Evolutionary conservation across 1,140 invertebrate species (phyloP), one percentile per base, ranked within the genome.

Genomic region (Nymphalis io): DNA sequence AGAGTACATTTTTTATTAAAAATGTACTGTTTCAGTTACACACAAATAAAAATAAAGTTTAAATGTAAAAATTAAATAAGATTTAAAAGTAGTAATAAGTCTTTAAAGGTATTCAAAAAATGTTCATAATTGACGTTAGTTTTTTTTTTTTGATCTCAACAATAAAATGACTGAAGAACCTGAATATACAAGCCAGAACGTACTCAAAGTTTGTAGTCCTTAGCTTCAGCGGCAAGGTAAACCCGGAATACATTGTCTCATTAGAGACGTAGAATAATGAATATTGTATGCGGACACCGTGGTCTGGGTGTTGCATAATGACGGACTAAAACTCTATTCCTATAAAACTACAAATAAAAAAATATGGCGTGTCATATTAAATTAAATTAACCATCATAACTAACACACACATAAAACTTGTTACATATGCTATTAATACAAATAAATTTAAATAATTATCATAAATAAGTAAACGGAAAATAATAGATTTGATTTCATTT

Each of bases 201-300:
- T 53, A 67, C 46, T 72, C 48, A 62, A 72, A 67, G 59, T 72
- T 67, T 64, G 62, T 64, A 60, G 64, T 72, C 70, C 61, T 70
- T 70, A 66, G 58, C 62, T 60, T 58, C 46, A 59, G 57, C 51
- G 48, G 75, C 68, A 79, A 77, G 55, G 79, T 77, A 84, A 82
- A 80, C 80, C 72, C 77, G 77, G 27, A 82, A 85, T 85, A 85
- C 83, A 83, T 85, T 83, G 73, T 80, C 78, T 82, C 81, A 85
- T 85, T 85, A 83, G 77, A 78, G 73, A 66, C 68, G 70, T 58
- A 40, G 68, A 70, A 64, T 78, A 73, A 82, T 84, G 78, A 84
- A 84, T 83, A 82, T 77, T 81, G 72, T 75, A 83, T 80, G 80
- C 75, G 63, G 71, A 67, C 65, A 53, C 62, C 61, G 68, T 48